Evolutionary conservation across 2,113 vertebrate species (phyloP), one percentile per base, ranked within the genome.

Genomic region (Brachyhypopomus gauderio): DNA sequence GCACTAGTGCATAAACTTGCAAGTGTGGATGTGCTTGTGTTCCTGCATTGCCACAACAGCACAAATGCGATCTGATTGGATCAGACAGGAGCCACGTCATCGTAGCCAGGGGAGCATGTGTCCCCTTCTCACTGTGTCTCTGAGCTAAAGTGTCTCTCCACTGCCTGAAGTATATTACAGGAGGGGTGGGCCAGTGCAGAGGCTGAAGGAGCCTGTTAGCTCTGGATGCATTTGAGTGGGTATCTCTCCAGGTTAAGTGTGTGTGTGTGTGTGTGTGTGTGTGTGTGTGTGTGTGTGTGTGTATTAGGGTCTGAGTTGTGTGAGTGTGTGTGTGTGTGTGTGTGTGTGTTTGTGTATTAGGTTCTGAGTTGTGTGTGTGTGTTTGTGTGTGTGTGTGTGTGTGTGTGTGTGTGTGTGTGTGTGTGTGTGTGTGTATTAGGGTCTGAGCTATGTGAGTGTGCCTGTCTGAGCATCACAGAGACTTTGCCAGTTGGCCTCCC

Each of bases 161-260:
- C 6, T 7, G 72, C 77, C 83, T 82, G 25, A 25, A 64, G 82
- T 75, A 66, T 60, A 79, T 79, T 74, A 81, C 84, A 73, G 67
- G 81, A 78, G 34, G 60, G 78, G 60, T 34, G 72, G 56, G 72
- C 64, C 79, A 73, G 62, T 59, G 74, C 25, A 25, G 58, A 59
- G 22, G 64, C 45, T 60, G 52, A 45, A 56, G 30, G 14, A 56
- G 63, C 38, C 77, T 80, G 56, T 79, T 76, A 58, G 63, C 36
- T 70, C 55, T 25, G 62, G 22, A 9, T 59, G 19, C 5, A 14
- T 82, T 59, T 36, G 73, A 52, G 38, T 59, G 30, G 27, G 56
- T 76, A 27, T 78, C 48, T 55, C 45, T 73, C 27, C 27, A 66
- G 55, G 48, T 78, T 85, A 76, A 66, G 56, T 8, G n/a, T 25